These are phyloP conservation scores for Pandion haliaetus DNA, from an alignment of 2,113 vertebrate genomes.

Conservation along the genomic window DNA sequence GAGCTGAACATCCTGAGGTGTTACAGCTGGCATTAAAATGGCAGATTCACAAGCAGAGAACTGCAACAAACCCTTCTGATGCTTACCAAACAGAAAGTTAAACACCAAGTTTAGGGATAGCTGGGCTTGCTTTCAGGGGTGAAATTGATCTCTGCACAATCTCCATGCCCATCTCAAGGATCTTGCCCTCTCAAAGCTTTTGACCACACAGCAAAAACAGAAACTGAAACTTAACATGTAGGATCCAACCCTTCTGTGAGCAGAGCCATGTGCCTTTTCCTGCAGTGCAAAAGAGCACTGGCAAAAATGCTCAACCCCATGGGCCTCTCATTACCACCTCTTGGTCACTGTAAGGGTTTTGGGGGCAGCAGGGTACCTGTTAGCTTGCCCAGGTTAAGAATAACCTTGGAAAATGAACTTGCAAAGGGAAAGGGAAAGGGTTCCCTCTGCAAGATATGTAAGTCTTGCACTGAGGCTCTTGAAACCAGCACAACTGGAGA, in stretches of 20 bases:
- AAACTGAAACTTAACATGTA: not conserved
- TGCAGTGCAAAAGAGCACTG: not conserved
- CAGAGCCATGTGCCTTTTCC: not conserved
- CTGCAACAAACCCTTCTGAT: not conserved
- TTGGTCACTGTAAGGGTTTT: not conserved
- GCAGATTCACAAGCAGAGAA: not conserved
- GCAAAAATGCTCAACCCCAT: not conserved
- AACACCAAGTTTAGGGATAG: not conserved
- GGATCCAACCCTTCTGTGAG: not conserved
- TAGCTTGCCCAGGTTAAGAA: not conserved
- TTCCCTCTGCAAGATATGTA: not conserved
- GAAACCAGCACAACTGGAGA: not conserved
- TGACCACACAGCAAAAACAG: not conserved
- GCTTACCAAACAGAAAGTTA: not conserved
- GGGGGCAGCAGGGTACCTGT: not conserved
- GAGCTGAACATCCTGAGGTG: not conserved
- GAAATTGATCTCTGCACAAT: not conserved
- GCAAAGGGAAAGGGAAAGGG: not conserved
- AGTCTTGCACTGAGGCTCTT: not conserved
- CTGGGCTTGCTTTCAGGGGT: not conserved
- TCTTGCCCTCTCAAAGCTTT: not conserved
- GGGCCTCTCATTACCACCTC: not conserved
- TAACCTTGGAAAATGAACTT: not conserved
- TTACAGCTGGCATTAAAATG: not conserved
- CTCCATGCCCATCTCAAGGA: not conserved